A percentile compares a stretch with the other conserved stretches of the same genome.
phyloP scores from a whole-genome alignment of 1,140 invertebrate genomes.

The Theocolax elegans region DNA sequence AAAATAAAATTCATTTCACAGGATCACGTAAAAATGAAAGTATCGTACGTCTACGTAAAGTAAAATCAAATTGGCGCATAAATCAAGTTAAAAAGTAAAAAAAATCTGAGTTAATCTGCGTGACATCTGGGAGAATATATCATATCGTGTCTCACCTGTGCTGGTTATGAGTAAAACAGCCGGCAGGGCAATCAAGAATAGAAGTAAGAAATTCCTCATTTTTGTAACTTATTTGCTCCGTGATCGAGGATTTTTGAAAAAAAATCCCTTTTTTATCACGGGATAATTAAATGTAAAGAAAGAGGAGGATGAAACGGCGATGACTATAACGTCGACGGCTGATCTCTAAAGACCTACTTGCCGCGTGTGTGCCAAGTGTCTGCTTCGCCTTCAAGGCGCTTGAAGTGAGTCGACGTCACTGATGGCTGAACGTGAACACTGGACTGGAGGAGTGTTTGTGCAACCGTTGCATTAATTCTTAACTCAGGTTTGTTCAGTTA shows the following conservation, averaged over 20 bases:
- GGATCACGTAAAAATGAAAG: too few species aligned
- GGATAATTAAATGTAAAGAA: too few species aligned
- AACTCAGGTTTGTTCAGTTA: too few species aligned
- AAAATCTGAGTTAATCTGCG: neutral
- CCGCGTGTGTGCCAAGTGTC: neutral
- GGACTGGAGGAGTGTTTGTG: too few species aligned
- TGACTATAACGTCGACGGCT: neutral
- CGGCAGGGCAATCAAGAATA: conserved; percentile 70
- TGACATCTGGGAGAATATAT: conserved; percentile 25
- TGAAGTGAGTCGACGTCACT: neutral
- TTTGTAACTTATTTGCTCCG: conserved; percentile 14
- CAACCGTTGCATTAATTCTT: too few species aligned
- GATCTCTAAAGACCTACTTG: neutral
- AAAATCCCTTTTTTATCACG: neutral
- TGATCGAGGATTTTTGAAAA: neutral
- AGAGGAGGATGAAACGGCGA: neutral
- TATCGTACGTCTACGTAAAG: neutral
- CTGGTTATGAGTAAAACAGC: conserved; percentile 70
- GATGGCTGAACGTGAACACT: too few species aligned
- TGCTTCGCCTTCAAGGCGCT: neutral
- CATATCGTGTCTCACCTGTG: conserved; percentile 63
- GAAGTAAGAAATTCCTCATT: conserved; percentile 71
- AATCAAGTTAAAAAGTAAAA: neutral
- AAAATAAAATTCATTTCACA: too few species aligned
- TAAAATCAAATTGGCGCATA: too few species aligned